Percentiles rank a stretch among this genome's conserved stretches.
Conservation (phyloP, 2,888 invertebrate genomes). For the Adelognathus sp. region DNA sequence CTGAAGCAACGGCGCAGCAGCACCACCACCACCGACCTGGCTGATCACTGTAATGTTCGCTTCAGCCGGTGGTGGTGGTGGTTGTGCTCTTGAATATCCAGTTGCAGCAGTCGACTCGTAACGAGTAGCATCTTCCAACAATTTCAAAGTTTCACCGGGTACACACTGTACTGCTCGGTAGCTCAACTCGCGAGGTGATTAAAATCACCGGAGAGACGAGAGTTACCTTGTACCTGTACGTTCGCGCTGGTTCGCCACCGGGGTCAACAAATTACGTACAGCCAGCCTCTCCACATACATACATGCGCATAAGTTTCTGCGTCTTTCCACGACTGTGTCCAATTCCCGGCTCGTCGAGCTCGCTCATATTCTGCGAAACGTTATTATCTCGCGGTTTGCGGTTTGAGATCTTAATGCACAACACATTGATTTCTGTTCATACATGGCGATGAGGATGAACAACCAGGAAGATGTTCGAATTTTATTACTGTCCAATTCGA, state of each 20-base stretch:
- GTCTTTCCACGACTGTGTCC: constrained; percentile 4
- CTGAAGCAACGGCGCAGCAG: constrained; percentile 37
- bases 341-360: constrained; percentile 1
- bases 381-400: constrained; percentile 15
- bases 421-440: background rate
- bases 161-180: constrained; percentile 20
- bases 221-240: background rate
- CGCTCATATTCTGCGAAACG: constrained; percentile 17
- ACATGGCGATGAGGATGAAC: background rate
- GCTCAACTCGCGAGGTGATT: constrained; percentile 48
- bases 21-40: constrained; percentile 19
- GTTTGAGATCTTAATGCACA: constrained; percentile 16
- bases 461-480: background rate
- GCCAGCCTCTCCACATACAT: background rate
- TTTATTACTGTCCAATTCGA: background rate
- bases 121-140: constrained; percentile 73
- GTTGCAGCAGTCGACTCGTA: constrained; percentile 54
- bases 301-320: background rate
- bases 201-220: constrained; percentile 54
- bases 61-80: constrained; percentile 50
- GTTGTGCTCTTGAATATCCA: constrained; percentile 6
- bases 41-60: constrained; percentile 72
- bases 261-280: constrained; percentile 54
- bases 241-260: constrained; percentile 27
- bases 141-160: constrained; percentile 67